Evolutionary conservation across 2,797 vertebrate species (phyloP), one percentile per base, ranked within the genome.

Genomic region (Threskiornis aethiopicus): DNA sequence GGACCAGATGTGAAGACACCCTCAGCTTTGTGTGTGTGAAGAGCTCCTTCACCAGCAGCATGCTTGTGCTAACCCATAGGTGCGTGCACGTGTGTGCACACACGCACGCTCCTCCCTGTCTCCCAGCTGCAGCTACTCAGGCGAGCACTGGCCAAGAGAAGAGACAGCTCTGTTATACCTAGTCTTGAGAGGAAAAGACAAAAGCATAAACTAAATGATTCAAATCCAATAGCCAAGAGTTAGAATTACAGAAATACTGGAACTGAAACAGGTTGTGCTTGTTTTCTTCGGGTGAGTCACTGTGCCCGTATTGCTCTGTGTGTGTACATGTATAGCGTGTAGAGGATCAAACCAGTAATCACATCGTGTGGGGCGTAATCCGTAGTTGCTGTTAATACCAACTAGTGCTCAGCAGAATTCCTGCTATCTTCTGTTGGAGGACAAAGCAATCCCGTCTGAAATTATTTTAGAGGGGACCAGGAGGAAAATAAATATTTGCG

Each of bases 401-500:
- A 4, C 37, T 22, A 35, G 11, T 33, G n/a, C 41, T 62, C 39
- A 64, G 31, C 33, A 10, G 54, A 81, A 82, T 78, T 72, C 39
- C 24, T 52, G 14, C n/a, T 73, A 1, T 61, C 49, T 62, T 69
- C 61, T 65, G 26, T 16, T 59, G 61, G 31, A 65, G 26, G 26
- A 49, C 10, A 35, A 69, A 62, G 18, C 21, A 49, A 7, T 83
- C 62, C 19, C 12, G 81, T 93, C 62, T 84, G 71, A 93, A 95
- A 91, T 95, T 5, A 47, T 81, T 89, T 83, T 72, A 61, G 89
- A 89, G 72, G 44, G 16, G 39, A 80, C 71, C 80, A 86, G 76
- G 90, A 94, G 75, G 83, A 92, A 91, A 81, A 64, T 58, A 79
- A 39, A 33, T 73, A 80, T 52, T 92, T 89, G 41, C 77, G 57